These are phyloP conservation scores for Pseudococcus viburni DNA, from an alignment of 2,888 invertebrate genomes.

Conservation along the genomic window DNA sequence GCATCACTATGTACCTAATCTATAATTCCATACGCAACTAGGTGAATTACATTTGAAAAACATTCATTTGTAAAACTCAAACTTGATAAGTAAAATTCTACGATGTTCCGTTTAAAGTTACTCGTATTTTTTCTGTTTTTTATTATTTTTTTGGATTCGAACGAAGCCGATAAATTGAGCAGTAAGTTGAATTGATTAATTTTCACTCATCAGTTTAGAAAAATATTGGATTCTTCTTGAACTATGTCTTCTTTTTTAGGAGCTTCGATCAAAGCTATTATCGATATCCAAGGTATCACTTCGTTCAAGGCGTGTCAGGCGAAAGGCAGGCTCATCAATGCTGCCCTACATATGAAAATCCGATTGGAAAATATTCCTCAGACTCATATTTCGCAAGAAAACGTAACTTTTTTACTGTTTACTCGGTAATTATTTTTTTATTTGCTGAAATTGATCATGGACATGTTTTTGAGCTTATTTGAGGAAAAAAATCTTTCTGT, in stretches of 20 bases:
- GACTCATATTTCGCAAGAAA: conserved; percentile 63
- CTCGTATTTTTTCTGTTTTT: background rate
- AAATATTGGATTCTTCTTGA: background rate
- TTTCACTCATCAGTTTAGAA: background rate
- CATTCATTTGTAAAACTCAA: background rate
- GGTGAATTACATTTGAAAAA: background rate
- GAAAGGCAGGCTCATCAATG: conserved; percentile 1
- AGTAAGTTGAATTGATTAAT: background rate
- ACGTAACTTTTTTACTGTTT: conserved; percentile 64
- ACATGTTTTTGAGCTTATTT: too few species aligned
- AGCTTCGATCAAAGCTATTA: background rate
- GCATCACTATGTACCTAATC: background rate
- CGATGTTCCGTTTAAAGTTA: conserved; percentile 14
- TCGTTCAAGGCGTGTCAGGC: conserved; percentile 21
- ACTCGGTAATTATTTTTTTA: conserved; percentile 60
- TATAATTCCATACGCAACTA: background rate
- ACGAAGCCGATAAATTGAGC: conserved; percentile 24
- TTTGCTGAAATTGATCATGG: background rate
- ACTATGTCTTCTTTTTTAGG: background rate
- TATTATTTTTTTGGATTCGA: background rate
- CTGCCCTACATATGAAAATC: conserved; percentile 61
- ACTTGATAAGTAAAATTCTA: background rate
- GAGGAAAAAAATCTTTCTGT: too few species aligned
- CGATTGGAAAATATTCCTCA: conserved; percentile 57
- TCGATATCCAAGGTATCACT: conserved; percentile 10